Evolutionary conservation across 2,888 invertebrate genomes (phyloP), one percentile per base, ranked within the genome.

Genomic region (Octonoba sinensis): DNA sequence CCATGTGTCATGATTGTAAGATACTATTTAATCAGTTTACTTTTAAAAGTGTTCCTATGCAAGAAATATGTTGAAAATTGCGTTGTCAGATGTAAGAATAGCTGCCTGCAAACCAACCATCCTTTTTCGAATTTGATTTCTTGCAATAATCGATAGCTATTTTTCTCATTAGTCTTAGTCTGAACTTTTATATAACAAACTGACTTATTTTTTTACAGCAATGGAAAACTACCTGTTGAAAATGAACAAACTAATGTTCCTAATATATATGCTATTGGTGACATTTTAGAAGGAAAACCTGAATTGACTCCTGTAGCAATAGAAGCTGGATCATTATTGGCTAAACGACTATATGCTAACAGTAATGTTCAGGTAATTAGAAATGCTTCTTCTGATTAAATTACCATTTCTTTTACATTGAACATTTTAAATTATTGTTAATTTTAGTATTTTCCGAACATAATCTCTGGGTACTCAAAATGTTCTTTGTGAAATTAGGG

Each of bases 241-340:
- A 90, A 92, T 77, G 99, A 99, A 88, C 93, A 95, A 87, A 95
- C 96, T 2, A 95, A 94, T 89, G 91, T 96, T 72, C 91, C 93
- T 0, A 92, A 96, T 89, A 93, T 99, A 84, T 98, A 92, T 90
- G 98, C 98, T 18, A 95, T 99, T 85, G 99, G 99, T 70, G 99
- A 99, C 91, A 89, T 91, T 27, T 87, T 88, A 72, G 88, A 93
- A 90, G 91, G 91, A 86, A 91, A 91, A 87, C 95, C 96, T 0
- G 97, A 99, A 90, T 90, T 99, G 65, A 99, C 99, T 3, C 98
- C 98, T 1, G 97, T 98, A n/a, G 96, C 97, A 56, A 94, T 96
- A 79, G 93, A 93, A 87, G 97, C 98, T 62, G 98, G 97, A 51
- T 92, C 93, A 83, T 90, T 97, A 86, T 90, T 98, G 70, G 94